Evolutionary conservation across 2,113 vertebrate species (phyloP), one percentile per base, ranked within the genome.

Genomic region (Zingel zingel): DNA sequence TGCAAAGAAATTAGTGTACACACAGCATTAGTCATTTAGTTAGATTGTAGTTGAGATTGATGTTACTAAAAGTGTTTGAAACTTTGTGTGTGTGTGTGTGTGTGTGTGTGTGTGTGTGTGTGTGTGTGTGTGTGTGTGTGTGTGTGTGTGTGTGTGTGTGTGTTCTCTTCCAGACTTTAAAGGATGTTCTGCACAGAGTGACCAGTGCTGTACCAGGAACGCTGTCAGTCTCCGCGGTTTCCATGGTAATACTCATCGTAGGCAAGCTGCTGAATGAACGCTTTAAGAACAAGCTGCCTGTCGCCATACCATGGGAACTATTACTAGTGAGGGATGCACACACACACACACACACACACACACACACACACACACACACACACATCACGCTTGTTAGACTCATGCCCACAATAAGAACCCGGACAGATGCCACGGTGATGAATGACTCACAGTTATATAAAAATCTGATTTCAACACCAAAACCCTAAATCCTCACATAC

Each of bases 381-480:
- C 51, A 50, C 63, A 39, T 10, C 39, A 39, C 36, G 36, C 9
- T 39, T 10, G 39, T 39, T 39, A 39, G 45, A 89, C 68, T 84
- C 69, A 78, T 79, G 54, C 36, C 68, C 75, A 84, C 67, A 58
- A 77, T 45, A 82, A 74, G 66, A 56, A 68, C 72, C 82, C 86
- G 76, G 83, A 89, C 62, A 81, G 85, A 89, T 86, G 83, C 88
- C 75, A 80, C 81, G 54, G 65, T 86, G 82, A 86, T 79, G n/a
- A 75, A 71, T 90, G 86, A 90, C 65, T 92, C 86, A 90, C 75
- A 51, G 48, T 91, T 86, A 89, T 68, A 84, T 89, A 89, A 88
- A 80, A 74, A 77, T 81, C 79, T 64, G 79, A 76, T 88, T 82
- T 70, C 56, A 79, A 84, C 68, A 86, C 36, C 25, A 63, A 78